Conservation (phyloP, 2,113 vertebrate genomes). For the Protomyctophum bolini region DNA sequence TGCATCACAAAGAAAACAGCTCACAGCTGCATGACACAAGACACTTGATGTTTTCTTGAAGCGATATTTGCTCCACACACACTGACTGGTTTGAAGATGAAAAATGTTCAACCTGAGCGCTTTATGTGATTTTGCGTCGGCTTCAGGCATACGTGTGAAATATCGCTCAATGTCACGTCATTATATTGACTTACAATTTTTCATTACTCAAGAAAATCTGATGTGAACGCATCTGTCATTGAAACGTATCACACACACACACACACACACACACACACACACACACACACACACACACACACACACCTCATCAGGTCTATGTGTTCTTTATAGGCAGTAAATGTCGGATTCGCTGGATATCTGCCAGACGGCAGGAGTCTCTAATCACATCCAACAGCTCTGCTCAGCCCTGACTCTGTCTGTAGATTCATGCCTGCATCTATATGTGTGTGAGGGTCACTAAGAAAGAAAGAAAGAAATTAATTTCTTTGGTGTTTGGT, state of each 20-base stretch:
- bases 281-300: neutral
- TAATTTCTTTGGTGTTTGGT: no score
- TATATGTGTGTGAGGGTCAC: neutral
- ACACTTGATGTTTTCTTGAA: no score
- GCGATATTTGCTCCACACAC: no score
- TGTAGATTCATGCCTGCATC: neutral
- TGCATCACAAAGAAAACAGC: no score
- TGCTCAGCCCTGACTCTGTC: neutral
- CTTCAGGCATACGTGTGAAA: no score
- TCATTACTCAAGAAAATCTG: no score
- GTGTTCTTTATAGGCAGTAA: neutral
- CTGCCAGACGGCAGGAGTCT: neutral
- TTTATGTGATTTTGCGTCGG: no score
- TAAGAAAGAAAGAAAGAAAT: conserved; percentile 11
- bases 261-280: neutral
- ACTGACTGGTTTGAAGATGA: no score
- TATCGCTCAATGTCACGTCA: no score
- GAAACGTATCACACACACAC: neutral
- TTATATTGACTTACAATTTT: no score
- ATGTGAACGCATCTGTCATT: neutral
- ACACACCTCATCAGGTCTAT: neutral
- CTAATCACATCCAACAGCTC: conserved; percentile 9
- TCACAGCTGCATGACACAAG: no score
- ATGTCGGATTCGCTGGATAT: neutral
- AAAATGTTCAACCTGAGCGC: no score